These are phyloP conservation scores for Lycia hirtaria DNA, from an alignment of 2,888 invertebrate species.

Conservation along the genomic window DNA sequence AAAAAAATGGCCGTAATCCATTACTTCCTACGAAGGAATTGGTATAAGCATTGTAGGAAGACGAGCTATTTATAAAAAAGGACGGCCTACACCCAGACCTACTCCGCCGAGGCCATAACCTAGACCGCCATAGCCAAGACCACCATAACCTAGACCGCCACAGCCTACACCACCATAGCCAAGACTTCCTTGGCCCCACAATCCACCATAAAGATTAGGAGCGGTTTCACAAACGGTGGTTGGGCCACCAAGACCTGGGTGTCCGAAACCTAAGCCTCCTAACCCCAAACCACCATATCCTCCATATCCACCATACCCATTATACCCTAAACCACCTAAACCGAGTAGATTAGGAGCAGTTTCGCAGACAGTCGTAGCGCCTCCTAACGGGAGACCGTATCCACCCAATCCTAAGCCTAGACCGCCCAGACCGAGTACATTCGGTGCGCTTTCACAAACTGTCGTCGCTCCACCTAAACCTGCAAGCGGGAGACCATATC, in stretches of 20 bases:
- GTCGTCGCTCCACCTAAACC: background rate
- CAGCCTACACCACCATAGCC: conserved; percentile 10
- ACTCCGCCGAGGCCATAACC: background rate
- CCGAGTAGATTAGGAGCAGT: background rate
- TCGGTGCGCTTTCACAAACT: background rate
- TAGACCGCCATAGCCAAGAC: background rate
- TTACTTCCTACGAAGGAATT: conserved; percentile 24
- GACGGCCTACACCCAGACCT: conserved; percentile 30
- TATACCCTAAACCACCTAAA: conserved; percentile 10
- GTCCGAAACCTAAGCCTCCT: too few relatives aligned
- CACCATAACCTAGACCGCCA: background rate
- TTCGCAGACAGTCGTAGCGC: conserved; percentile 8
- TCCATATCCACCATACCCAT: too few relatives aligned
- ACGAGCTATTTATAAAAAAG: conserved; percentile 57
- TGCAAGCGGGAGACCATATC: background rate
- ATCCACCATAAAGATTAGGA: too few relatives aligned
- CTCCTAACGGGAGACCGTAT: background rate
- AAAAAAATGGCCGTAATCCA: conserved; percentile 15
- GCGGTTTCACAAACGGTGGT: too few relatives aligned
- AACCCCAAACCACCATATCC: conserved; percentile 29
- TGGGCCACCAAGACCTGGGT: too few relatives aligned
- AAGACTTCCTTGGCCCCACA: too few relatives aligned
- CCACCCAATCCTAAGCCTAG: background rate
- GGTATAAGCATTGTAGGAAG: conserved; percentile 18
- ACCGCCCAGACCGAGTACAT: background rate